Evolutionary conservation across 2,888 invertebrate genomes (phyloP), one percentile per base, ranked within the genome.

Genomic region (Epinotia bilunana): DNA sequence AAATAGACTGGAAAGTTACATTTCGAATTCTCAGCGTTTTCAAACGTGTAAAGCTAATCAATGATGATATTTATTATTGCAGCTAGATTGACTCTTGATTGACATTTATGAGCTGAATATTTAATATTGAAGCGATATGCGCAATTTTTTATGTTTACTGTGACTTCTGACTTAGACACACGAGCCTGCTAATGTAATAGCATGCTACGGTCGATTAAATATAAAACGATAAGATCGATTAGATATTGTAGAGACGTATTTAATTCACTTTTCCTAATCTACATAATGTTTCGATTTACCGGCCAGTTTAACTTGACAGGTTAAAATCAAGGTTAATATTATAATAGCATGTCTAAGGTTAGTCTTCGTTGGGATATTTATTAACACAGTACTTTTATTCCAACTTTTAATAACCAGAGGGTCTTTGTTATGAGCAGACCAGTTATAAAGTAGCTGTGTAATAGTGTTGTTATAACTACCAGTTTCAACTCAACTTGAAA

Each of bases 381-480:
- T 80, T 77, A 79, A 74, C 79, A 78, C 87, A 90, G 90, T 78
- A 80, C 78, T 79, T 81, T 84, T 82, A 80, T 81, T 84, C 85
- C 86, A 87, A 79, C 83, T 82, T 83, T 86, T 87, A 87, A 90
- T 88, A 88, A 89, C 86, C 88, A 84, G 86, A 87, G 87, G 84
- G 83, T 86, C 82, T 89, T 91, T 91, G 91, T 91, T 91, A 87
- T 83, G 83, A 86, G 85, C 85, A 84, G 80, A 83, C 82, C 72
- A 55, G 76, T 64, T 86, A 83, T 88, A 84, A 88, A 88, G 87
- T 85, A 84, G n/a, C 83, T 85, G 84, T 84, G 85, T 85, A 86
- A 83, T 84, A 80, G 78, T 85, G 80, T 83, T 83, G 82, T 84
- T 83, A 84, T 85, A 85, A 80, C 80, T 61, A 58, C 63, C 74